phyloP scores from a whole-genome alignment of 2,797 vertebrate species.

The Danio jaintianensis region DNA sequence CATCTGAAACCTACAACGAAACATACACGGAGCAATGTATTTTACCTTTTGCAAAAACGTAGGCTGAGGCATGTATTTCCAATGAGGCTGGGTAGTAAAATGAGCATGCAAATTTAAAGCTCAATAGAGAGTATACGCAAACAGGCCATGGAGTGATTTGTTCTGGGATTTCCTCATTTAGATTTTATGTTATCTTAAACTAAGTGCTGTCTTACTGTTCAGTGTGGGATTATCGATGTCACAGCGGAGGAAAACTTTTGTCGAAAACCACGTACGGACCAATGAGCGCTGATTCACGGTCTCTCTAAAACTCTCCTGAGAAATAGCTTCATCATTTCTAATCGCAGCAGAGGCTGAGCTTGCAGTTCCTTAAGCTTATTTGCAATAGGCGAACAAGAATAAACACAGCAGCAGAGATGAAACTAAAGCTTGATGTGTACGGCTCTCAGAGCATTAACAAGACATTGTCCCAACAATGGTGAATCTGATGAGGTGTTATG shows the following conservation, averaged over 20 bases:
- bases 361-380: constrained; percentile 49
- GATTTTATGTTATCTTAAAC: constrained; percentile 67
- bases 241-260: constrained; percentile 58
- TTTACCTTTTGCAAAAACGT: too few relatives aligned
- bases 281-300: constrained; percentile 61
- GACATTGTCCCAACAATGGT: constrained; percentile 49
- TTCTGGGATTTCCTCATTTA: constrained; percentile 67
- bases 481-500: constrained; percentile 47
- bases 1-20: too few relatives aligned
- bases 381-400: constrained; percentile 46
- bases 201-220: constrained; percentile 53
- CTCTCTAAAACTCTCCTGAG: constrained; percentile 60
- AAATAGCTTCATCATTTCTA: constrained; percentile 68
- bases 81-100: constrained; percentile 40
- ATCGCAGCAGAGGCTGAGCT: constrained; percentile 61
- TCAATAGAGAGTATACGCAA: constrained; percentile 59
- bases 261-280: constrained; percentile 57
- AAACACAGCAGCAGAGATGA: constrained; percentile 40
- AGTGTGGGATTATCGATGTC: constrained; percentile 63
- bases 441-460: constrained; percentile 39
- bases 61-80: too few relatives aligned
- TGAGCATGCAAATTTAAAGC: constrained; percentile 64
- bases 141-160: constrained; percentile 66
- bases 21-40: too few relatives aligned
- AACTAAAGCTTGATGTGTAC: constrained; percentile 36